Percentiles rank a stretch among this genome's conserved stretches.
Evolutionary conservation across 2,797 vertebrate genomes (phyloP).

Genomic region (Danio choprae): DNA sequence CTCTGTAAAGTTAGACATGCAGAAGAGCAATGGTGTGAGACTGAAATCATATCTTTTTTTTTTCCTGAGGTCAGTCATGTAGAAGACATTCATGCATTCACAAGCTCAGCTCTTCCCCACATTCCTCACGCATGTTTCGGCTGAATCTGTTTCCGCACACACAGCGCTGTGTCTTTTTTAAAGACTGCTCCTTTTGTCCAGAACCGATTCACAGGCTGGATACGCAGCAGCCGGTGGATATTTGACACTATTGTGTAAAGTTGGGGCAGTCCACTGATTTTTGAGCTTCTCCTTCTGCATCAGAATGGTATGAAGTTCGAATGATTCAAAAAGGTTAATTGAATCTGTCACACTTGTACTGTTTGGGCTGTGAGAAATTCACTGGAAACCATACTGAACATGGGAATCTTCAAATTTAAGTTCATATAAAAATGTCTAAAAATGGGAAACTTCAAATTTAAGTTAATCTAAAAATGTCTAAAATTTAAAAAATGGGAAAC

Average conservation of each 20-base stretch:
- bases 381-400: no score
- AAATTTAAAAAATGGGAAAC: no score
- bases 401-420: no score
- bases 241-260: conserved; percentile 71
- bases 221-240: conserved; percentile 65
- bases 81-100: conserved; percentile 41
- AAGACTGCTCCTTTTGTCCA: conserved; percentile 79
- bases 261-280: conserved; percentile 55
- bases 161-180: conserved; percentile 67
- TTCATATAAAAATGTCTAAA: no score
- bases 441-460: no score
- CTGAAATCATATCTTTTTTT: conserved; percentile 8
- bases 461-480: no score
- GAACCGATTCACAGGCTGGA: conserved; percentile 63
- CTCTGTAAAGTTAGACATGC: neutral
- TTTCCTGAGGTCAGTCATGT: conserved; percentile 28
- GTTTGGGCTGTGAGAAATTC: no score
- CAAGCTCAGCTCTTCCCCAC: conserved; percentile 23
- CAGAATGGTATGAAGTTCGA: no score
- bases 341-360: no score
- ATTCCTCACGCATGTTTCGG: conserved; percentile 33
- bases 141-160: conserved; percentile 61
- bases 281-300: neutral
- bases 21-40: neutral
- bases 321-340: no score